Evolutionary conservation across 92 coral and sea anemone species (phyloP).

Genomic region (Parazoanthus darwini): DNA sequence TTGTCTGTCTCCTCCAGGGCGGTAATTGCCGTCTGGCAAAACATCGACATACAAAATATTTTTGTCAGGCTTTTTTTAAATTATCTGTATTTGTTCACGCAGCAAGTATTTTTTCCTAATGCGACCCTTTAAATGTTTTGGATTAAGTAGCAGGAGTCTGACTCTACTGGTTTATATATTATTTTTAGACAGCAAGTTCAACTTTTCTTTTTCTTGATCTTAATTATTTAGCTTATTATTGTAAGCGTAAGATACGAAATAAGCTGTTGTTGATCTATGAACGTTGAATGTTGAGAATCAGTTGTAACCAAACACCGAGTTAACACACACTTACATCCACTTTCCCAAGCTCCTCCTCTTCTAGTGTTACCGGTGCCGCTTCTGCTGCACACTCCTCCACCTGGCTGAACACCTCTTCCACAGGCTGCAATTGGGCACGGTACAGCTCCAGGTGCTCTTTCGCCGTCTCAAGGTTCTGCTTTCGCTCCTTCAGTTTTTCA

Average conservation of each 20-base stretch:
- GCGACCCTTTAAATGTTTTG: too few species aligned
- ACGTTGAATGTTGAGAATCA: too few species aligned
- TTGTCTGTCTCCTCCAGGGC: slow-evolving; percentile 82
- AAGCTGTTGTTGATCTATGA: too few species aligned
- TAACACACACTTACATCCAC: slow-evolving; percentile 74
- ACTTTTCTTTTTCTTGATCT: too few species aligned
- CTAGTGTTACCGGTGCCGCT: slow-evolving; percentile 79
- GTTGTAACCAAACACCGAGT: too few species aligned
- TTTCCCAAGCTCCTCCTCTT: slow-evolving; percentile 85
- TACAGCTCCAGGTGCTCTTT: slow-evolving; percentile 76
- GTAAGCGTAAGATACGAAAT: too few species aligned
- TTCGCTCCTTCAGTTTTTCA: slow-evolving; percentile 84
- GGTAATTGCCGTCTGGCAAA: slow-evolving; percentile 75
- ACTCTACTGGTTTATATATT: too few species aligned
- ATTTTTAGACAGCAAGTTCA: too few species aligned
- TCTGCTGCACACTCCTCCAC: slow-evolving; percentile 72
- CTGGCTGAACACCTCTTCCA: slow-evolving; percentile 83
- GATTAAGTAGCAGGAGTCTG: too few species aligned
- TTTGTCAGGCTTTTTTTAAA: background rate
- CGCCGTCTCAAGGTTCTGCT: slow-evolving; percentile 72
- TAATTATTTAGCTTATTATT: too few species aligned
- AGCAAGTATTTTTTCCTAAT: too few species aligned
- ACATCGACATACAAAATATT: background rate
- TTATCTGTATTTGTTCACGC: too few species aligned
- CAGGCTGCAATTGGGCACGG: slow-evolving; percentile 81